Conservation (phyloP, 2,113 vertebrate genomes). For the Hepsetus odoe region DNA sequence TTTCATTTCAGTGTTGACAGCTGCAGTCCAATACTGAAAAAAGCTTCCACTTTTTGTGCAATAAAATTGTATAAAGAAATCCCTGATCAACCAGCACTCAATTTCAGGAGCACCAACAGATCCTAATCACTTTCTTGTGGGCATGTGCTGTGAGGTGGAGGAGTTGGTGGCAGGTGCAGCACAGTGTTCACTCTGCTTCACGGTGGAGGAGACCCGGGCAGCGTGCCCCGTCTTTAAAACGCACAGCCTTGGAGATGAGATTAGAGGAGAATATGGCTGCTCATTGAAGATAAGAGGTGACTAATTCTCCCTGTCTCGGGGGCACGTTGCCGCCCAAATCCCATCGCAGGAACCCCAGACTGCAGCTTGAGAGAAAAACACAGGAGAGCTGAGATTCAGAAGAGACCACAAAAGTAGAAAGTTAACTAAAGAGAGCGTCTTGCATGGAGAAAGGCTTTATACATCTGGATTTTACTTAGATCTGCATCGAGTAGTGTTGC, state of each 20-base stretch:
- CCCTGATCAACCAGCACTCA: background rate
- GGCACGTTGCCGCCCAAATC: slow-evolving; percentile 55
- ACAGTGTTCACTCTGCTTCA: slow-evolving; percentile 30
- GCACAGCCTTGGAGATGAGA: slow-evolving; percentile 62
- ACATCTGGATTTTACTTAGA: no score
- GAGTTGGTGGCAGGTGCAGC: slow-evolving; percentile 4
- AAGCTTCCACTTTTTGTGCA: background rate
- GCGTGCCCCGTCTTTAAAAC: background rate
- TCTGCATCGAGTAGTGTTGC: no score
- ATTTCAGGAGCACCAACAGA: slow-evolving; percentile 1
- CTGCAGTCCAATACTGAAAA: background rate
- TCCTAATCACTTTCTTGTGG: slow-evolving; percentile 1
- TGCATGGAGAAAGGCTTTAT: no score
- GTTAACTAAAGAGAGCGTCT: background rate
- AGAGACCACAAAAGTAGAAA: background rate
- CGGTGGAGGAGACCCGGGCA: slow-evolving; percentile 33
- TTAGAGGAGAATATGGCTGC: slow-evolving; percentile 60
- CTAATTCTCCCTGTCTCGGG: slow-evolving; percentile 59
- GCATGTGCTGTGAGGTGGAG: slow-evolving; percentile 3
- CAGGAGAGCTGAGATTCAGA: background rate
- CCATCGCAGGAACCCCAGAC: slow-evolving; percentile 50
- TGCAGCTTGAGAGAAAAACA: slow-evolving; percentile 34
- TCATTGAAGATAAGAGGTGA: slow-evolving; percentile 66
- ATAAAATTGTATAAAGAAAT: background rate
- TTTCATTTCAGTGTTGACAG: background rate